Base-by-base conservation (phyloP, 2,113 vertebrate species). In the Protobothrops flavoviridis region DNA sequence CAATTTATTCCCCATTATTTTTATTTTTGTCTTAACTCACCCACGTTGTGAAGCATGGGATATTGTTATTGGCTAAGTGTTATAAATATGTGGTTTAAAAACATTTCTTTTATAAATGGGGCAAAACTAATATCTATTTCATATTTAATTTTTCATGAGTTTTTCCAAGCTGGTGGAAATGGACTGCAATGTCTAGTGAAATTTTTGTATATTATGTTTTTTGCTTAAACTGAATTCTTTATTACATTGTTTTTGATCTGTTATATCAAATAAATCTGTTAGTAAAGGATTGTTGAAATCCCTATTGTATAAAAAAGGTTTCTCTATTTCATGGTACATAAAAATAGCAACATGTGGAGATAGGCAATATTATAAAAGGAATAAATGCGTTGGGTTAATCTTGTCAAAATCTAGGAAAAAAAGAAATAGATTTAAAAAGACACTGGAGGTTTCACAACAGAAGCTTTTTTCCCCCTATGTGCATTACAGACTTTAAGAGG, bases 351-450 rank as follows among this genome's bases (percentile, higher is more conserved):
- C 95, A 95, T 91, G 93, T 95, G 95, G 95, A 95, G 96, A 96
- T 94, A 96, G 94, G 93, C 74, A 95, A 87, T 94, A 95, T 96
- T 96, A 95, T 94, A 90, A 15, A 61, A 95, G 91, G 96, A 96
- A 95, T 97, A 97, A 97, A 96, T 95, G 93, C 96, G 96, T 97
- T 95, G 94, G 94, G 96, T 95, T 97, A 97, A 97, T 97, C 95
- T 97, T 86, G 33, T 94, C 94, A 96, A 97, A 97, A 96, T 94
- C 93, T 87, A 92, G 91, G 90, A 95, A 96, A 94, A 96, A 96
- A 96, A 95, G 93, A 95, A 97, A 94, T 91, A 96, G 94, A 94
- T 94, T 93, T 96, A 94, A 33, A 94, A 95, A 94, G 91, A 69
- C 92, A 89, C 50, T 90, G 92, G 92, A 96, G 93, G 53, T 91